phyloP scores from a whole-genome alignment of 2,888 invertebrate species.

The Nipponacmea schrenckii region DNA sequence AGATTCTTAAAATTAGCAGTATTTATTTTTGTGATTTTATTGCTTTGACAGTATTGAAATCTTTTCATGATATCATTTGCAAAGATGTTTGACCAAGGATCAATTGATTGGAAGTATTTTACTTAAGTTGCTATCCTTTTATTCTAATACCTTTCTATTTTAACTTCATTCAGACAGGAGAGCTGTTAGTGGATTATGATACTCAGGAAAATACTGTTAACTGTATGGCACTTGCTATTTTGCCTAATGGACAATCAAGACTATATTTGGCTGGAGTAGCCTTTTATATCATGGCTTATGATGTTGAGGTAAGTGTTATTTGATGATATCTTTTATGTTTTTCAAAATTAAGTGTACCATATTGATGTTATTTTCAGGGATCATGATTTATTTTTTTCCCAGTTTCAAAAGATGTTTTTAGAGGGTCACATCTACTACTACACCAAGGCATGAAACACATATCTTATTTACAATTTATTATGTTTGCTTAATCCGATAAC shows the following conservation, averaged over 20 bases:
- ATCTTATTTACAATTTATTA: too few relatives aligned
- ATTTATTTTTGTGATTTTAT: too few relatives aligned
- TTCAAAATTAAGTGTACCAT: too few relatives aligned
- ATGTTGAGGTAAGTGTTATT: constrained; percentile 34
- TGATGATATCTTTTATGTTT: too few relatives aligned
- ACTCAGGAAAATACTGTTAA: constrained; percentile 9
- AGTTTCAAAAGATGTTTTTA: constrained; percentile 11
- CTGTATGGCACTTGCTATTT: constrained; percentile 26
- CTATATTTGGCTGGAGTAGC: constrained; percentile 44
- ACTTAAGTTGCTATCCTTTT: not conserved
- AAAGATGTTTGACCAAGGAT: not conserved
- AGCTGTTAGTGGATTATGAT: constrained; percentile 6
- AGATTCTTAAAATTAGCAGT: too few relatives aligned
- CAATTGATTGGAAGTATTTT: not conserved
- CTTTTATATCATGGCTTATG: constrained; percentile 40
- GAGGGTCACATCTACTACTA: too few relatives aligned
- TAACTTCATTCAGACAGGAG: constrained; percentile 12
- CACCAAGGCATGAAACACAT: too few relatives aligned
- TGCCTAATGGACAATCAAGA: constrained; percentile 31
- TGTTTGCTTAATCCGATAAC: too few relatives aligned
- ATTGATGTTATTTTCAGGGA: too few relatives aligned
- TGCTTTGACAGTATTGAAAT: not conserved
- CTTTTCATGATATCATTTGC: not conserved
- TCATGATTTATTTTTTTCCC: not conserved
- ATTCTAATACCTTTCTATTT: not conserved